Percentiles rank a stretch among this genome's conserved stretches.
Evolutionary conservation across 1,140 invertebrate species (phyloP).

Genomic region (Listronotus bonariensis): DNA sequence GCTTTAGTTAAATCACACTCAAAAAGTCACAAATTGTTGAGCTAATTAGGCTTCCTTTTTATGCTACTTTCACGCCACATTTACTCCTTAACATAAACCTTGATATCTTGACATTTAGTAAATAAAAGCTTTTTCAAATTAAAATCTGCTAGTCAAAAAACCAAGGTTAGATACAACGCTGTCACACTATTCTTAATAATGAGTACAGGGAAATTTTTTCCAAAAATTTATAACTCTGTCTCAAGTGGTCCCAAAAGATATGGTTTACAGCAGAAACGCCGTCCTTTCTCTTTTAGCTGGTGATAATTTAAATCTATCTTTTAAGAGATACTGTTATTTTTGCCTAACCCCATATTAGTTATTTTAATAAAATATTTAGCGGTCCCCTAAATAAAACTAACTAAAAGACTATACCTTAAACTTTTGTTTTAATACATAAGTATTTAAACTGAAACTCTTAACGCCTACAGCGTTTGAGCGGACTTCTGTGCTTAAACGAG

Average conservation of each 20-base stretch:
- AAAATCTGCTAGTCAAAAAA: slow-evolving; percentile 28
- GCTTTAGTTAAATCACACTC: slow-evolving; percentile 25
- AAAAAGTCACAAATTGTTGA: slow-evolving; percentile 18
- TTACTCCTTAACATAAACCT: slow-evolving; percentile 10
- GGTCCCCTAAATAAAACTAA: too few relatives aligned
- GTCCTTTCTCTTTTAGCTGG: slow-evolving; percentile 25
- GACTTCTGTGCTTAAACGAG: too few relatives aligned
- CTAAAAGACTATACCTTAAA: too few relatives aligned
- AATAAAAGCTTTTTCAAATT: neutral
- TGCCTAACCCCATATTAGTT: too few relatives aligned
- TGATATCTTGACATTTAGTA: slow-evolving; percentile 26
- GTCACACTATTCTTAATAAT: slow-evolving; percentile 27
- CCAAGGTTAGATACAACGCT: slow-evolving; percentile 17
- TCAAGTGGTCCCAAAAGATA: slow-evolving; percentile 14
- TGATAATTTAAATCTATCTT: slow-evolving; percentile 31
- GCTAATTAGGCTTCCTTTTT: slow-evolving; percentile 7
- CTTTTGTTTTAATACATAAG: too few relatives aligned
- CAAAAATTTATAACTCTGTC: slow-evolving; percentile 22
- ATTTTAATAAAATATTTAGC: too few relatives aligned
- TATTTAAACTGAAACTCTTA: too few relatives aligned
- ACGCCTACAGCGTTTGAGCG: too few relatives aligned
- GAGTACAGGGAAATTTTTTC: slow-evolving; percentile 15
- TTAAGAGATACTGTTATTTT: too few relatives aligned
- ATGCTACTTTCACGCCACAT: neutral
- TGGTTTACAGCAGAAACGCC: slow-evolving; percentile 6